Evolutionary conservation across 1,140 invertebrate genomes (phyloP).

Genomic region (roundworm (Caenorhabditis elegans)): WBcel235 BX284602.5:6452501-6453000

Average conservation of each 20-base stretch:
- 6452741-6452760: conserved; percentile 29
- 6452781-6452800: conserved; percentile 15
- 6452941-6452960: background rate
- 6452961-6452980: background rate
- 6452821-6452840: conserved; percentile 36
- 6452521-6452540: conserved; percentile 38
- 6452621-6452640: conserved; percentile 30
- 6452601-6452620: conserved; percentile 46
- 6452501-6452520: conserved; percentile 34
- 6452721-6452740: conserved; percentile 18
- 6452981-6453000: too few species aligned
- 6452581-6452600: conserved; percentile 42
- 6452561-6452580: conserved; percentile 41
- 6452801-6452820: conserved; percentile 30
- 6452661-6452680: background rate
- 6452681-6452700: background rate
- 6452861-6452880: conserved; percentile 13
- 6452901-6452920: background rate
- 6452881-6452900: background rate
- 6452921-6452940: background rate
- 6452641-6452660: conserved; percentile 26
- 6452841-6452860: conserved; percentile 20
- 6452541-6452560: conserved; percentile 35
- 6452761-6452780: background rate
- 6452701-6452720: background rate